Percentiles rank a stretch among this genome's conserved stretches.
Conservation (phyloP, 92 coral and sea anemone genomes). For the Scolanthus callimorphus region DNA sequence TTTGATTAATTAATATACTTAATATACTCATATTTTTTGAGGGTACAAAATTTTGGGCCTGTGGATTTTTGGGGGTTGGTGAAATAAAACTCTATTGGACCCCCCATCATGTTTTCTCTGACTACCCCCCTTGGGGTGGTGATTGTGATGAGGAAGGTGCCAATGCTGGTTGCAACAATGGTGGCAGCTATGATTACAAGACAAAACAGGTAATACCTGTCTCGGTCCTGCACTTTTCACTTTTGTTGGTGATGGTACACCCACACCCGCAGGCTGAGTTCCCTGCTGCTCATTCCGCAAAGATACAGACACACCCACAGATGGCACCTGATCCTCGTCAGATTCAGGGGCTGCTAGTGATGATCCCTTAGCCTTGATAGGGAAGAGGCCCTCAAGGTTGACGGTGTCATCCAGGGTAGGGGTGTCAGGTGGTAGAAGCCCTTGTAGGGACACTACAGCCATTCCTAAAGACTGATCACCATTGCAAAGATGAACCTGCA, state of each 20-base stretch:
- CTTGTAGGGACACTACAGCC: conserved; percentile 74
- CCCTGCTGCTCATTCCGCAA: conserved; percentile 57
- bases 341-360: conserved; percentile 20
- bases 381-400: conserved; percentile 83
- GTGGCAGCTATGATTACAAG: neutral
- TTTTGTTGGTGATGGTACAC: conserved; percentile 10
- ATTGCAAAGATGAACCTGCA: conserved; percentile 82
- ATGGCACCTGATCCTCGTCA: conserved; percentile 59
- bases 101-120: too few relatives aligned
- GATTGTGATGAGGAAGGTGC: too few relatives aligned
- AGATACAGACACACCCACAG: conserved; percentile 87
- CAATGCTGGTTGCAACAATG: neutral
- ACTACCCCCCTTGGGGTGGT: too few relatives aligned
- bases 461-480: conserved; percentile 86
- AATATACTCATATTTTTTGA: too few relatives aligned
- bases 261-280: conserved; percentile 12
- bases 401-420: conserved; percentile 43
- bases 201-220: neutral
- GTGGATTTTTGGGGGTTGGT: too few relatives aligned
- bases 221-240: neutral
- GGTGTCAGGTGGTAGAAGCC: conserved; percentile 65
- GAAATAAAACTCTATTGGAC: too few relatives aligned
- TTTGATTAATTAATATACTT: too few relatives aligned
- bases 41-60: too few relatives aligned
- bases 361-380: conserved; percentile 52